Evolutionary conservation across 2,888 invertebrate genomes (phyloP).

Genomic region (Hyposoter didymator): DNA sequence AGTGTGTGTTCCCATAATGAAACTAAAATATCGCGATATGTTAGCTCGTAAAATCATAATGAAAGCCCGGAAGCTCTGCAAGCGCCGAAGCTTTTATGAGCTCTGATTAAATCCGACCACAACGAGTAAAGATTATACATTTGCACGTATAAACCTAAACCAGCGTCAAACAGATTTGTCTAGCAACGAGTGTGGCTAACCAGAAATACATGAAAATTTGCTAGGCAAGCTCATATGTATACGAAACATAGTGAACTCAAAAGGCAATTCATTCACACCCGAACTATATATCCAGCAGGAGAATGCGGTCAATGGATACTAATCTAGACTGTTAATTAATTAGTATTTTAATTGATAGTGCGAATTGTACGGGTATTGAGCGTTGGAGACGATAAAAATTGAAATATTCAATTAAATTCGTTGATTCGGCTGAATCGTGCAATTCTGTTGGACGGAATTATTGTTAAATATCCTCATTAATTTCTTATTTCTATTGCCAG

Average conservation of each 20-base stretch:
- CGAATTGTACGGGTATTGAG: neutral
- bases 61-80: neutral
- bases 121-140: slow-evolving; percentile 16
- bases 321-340: neutral
- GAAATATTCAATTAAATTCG: neutral
- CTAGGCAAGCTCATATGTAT: neutral
- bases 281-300: neutral
- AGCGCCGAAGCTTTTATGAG: slow-evolving; percentile 15
- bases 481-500: too few species aligned
- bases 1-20: neutral
- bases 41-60: neutral
- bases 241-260: neutral
- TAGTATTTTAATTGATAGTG: slow-evolving; percentile 7
- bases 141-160: slow-evolving; percentile 8
- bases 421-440: neutral
- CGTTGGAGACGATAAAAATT: neutral
- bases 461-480: neutral
- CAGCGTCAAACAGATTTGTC: slow-evolving; percentile 44
- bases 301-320: slow-evolving; percentile 12
- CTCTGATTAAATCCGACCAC: slow-evolving; percentile 24
- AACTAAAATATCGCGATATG: neutral
- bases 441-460: neutral
- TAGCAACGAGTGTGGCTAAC: slow-evolving; percentile 38
- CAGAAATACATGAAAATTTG: slow-evolving; percentile 33
- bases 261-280: slow-evolving; percentile 1